Conservation (phyloP, 1,140 invertebrate species). For the Thalassaphorura encarpata region DNA sequence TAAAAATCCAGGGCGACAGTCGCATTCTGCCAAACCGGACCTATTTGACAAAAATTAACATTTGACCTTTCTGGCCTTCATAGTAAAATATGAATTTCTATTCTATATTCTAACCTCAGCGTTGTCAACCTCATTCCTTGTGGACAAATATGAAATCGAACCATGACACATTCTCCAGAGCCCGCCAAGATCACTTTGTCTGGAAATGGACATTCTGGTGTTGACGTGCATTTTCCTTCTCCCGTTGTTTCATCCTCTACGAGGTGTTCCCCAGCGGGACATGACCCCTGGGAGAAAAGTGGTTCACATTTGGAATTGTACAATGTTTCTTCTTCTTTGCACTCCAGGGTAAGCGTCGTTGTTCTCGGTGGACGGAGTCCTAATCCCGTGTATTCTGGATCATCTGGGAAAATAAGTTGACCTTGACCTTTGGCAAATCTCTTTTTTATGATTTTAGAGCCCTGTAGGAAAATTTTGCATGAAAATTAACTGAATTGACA, state of each 20-base stretch:
- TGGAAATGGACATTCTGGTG: not conserved
- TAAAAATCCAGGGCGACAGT: slow-evolving; percentile 13
- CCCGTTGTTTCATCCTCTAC: not conserved
- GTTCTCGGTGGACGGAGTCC: not conserved
- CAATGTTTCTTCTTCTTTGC: not conserved
- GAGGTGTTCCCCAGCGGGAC: not conserved
- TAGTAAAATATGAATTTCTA: slow-evolving; percentile 13
- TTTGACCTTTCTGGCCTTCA: not conserved
- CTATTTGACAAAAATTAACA: slow-evolving; percentile 1
- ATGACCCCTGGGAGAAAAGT: not conserved
- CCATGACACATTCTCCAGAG: not conserved
- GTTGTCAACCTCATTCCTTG: not conserved
- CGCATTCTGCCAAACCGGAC: slow-evolving; percentile 19
- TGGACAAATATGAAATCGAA: not conserved
- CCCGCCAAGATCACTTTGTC: not conserved
- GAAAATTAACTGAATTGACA: too few relatives aligned
- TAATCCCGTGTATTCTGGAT: not conserved
- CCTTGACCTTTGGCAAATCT: not conserved
- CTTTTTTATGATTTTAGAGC: not conserved
- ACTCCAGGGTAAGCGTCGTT: not conserved
- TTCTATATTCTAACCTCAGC: too few relatives aligned
- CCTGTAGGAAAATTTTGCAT: too few relatives aligned
- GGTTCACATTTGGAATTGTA: not conserved
- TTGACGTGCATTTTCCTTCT: slow-evolving; percentile 3
- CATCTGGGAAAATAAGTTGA: not conserved